Evolutionary conservation across 2,797 vertebrate species (phyloP), one percentile per base, ranked within the genome.

Genomic region (Hippoglossus hippoglossus): DNA sequence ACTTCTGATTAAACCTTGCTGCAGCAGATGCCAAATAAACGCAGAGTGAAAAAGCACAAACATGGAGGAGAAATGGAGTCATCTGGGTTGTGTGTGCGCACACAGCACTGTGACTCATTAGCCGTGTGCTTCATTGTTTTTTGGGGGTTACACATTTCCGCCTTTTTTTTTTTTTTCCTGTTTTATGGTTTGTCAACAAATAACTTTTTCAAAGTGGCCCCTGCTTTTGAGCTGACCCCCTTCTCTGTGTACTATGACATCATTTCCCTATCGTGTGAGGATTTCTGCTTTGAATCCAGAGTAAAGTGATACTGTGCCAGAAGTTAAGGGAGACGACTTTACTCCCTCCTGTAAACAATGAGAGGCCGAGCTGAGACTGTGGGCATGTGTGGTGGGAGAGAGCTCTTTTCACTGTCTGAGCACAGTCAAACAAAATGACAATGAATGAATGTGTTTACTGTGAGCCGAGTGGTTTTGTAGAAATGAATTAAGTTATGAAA

Each of bases 141-240:
- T 71, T 6, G 28, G 41, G 50, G 60, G 55, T 52, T 63, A 82
- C 63, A 57, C 71, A 62, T 69, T 71, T 80, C 68, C 65, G 67
- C 56, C 71, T 84, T 66, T 59, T 64, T 53, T 61, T 73, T 73
- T 60, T 56, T 58, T n/a, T 56, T 74, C 55, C 61, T 24, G 13
- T 77, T 86, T 82, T 77, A 78, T 55, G 70, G 63, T 88, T 85
- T 84, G 83, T 90, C 79, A 77, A 77, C 81, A 87, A 86, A 77
- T 77, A 61, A 60, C 57, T 80, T 46, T 47, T 71, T 77, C 63
- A 74, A 56, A 70, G 60, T 65, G 73, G 68, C 55, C 74, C 15
- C 55, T 56, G 44, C 63, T 65, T 85, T 67, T 26, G 51, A 81
- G 49, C 6, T 55, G 72, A 77, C 63, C 74, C 41, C 25, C 26